Percentiles rank a stretch among this genome's conserved stretches.
Evolutionary conservation across 2,888 invertebrate genomes (phyloP).

Genomic region (Caenorhabditis sp.): DNA sequence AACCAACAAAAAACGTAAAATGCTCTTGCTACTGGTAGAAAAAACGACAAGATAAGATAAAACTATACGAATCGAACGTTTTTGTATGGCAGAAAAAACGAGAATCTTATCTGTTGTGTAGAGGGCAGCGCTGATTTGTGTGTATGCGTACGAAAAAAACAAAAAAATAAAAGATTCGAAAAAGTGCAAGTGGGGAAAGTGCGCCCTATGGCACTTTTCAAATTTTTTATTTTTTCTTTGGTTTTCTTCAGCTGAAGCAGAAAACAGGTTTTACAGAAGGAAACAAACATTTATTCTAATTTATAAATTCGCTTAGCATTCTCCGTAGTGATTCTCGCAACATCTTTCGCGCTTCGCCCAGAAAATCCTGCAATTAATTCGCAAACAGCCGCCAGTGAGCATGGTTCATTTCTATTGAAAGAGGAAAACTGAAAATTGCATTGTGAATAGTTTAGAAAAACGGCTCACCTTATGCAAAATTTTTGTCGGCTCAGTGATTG

Average conservation of each 20-base stretch:
- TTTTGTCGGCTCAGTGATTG: constrained; percentile 70
- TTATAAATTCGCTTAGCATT: constrained; percentile 64
- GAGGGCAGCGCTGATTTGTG: not conserved
- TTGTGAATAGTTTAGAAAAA: no score
- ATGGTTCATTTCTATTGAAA: constrained; percentile 84
- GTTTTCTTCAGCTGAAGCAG: constrained; percentile 75
- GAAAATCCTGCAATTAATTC: constrained; percentile 78
- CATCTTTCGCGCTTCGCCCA: constrained; percentile 45
- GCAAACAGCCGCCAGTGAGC: constrained; percentile 88
- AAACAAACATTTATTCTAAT: constrained; percentile 26
- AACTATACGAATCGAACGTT: not conserved
- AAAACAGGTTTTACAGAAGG: not conserved
- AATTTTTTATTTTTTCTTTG: constrained; percentile 74
- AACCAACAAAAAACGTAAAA: not conserved
- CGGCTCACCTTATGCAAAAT: constrained; percentile 43
- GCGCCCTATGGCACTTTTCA: not conserved
- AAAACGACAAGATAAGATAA: constrained; percentile 3
- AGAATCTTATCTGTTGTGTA: not conserved
- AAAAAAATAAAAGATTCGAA: not conserved
- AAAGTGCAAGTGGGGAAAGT: not conserved
- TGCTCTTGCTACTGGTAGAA: not conserved
- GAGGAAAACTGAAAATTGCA: constrained; percentile 40
- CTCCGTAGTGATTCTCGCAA: constrained; percentile 58
- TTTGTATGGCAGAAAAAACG: not conserved
- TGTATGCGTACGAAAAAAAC: not conserved